Base-by-base conservation (phyloP, 2,113 vertebrate species). In the Misgurnus anguillicaudatus region DNA sequence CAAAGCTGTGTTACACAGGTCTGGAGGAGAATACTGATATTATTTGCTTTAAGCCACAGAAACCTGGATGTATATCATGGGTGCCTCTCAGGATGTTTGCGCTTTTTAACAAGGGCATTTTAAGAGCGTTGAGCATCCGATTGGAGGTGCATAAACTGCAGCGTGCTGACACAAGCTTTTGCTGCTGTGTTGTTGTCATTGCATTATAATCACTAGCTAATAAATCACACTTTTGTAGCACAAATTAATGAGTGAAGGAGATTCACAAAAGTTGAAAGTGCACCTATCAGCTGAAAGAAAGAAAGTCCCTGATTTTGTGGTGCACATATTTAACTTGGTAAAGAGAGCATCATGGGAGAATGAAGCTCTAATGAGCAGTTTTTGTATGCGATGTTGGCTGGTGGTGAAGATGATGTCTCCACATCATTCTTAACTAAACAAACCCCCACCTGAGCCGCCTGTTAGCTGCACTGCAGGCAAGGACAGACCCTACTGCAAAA, bases 1-100 rank as follows among this genome's bases (percentile, higher is more conserved):
- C 77, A 42, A 57, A 79, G 69, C 80, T 88, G 83, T 36, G 84
- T 79, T 79, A 70, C 45, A 0, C 21, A 16, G 77, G 9, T 53
- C 70, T 76, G 85, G 84, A 13, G 71, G 85, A 65, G 88, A 90
- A 92, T 89, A 89, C 85, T 84, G 90, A 92, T 87, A 60, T 80
- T 78, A 79, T 82, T 80, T 48, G 73, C 78, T 77, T 87, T 78
- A 86, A 78, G 87, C 71, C 76, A 55, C 57, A 62, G 66, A 80
- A 81, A 87, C 80, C 80, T 7, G n/a, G 57, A 65, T n/a, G 65
- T 61, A 73, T 68, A 81, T 81, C 75, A 83, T 57, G 79, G 73
- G 45, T 78, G 71, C 80, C 82, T 75, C 80, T 85, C 53, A 42
- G 47, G 66, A 86, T 79, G 5, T 66, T 42, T 64, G 61, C 79